A percentile compares a stretch with the other conserved stretches of the same genome.
phyloP scores from a whole-genome alignment of 1,140 invertebrate species.

The Drosophila sproati region DNA sequence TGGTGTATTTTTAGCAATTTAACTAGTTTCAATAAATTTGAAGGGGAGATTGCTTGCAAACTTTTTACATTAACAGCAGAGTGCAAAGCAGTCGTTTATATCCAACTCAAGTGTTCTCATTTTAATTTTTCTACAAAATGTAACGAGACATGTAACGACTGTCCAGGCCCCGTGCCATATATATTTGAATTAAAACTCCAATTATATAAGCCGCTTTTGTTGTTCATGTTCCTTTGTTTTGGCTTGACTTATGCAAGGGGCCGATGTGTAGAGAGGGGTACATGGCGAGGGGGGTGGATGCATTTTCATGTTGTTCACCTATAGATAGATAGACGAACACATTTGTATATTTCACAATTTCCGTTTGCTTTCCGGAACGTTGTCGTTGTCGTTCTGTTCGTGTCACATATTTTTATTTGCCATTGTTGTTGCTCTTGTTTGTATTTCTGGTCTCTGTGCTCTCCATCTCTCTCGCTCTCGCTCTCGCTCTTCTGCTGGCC shows the following conservation, averaged over 20 bases:
- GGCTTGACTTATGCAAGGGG: conserved; percentile 9
- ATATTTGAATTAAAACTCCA: conserved; percentile 67
- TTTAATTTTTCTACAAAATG: conserved; percentile 29
- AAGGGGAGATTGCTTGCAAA: too few species aligned
- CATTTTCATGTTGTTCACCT: conserved; percentile 70
- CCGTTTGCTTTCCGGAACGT: conserved; percentile 77
- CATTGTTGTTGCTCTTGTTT: conserved; percentile 46
- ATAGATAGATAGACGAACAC: conserved; percentile 63
- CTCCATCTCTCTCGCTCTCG: background rate
- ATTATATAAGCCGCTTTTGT: conserved; percentile 45
- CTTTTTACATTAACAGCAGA: background rate
- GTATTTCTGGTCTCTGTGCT: background rate
- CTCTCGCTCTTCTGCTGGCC: conserved; percentile 38
- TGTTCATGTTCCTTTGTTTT: conserved; percentile 25
- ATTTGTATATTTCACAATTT: conserved; percentile 81
- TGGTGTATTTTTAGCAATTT: background rate
- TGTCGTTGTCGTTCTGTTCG: conserved; percentile 64
- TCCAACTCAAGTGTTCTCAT: background rate
- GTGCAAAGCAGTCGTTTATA: background rate
- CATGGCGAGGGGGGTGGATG: conserved; percentile 13
- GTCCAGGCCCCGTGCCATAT: conserved; percentile 49
- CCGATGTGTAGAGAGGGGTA: background rate
- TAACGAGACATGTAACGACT: conserved; percentile 50
- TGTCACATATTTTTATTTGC: conserved; percentile 74
- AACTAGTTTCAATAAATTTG: background rate